Evolutionary conservation across 2,888 invertebrate species (phyloP).

Genomic region (Drosophila meridiana): DNA sequence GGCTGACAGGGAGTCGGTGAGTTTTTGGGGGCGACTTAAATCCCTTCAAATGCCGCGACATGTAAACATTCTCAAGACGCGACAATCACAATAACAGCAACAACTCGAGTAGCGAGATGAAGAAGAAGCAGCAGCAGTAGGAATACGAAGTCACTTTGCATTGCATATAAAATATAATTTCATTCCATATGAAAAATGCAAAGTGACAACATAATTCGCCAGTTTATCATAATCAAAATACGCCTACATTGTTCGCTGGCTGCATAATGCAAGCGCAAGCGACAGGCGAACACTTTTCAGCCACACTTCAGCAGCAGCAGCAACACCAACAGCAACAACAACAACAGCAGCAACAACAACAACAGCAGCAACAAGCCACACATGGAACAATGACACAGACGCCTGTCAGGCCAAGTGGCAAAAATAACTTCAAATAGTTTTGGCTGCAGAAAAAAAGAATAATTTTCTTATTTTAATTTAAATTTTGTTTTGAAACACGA

Average conservation of each 20-base stretch:
- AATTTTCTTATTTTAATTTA: constrained; percentile 7
- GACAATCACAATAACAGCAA: constrained; percentile 54
- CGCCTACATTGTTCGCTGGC: constrained; percentile 73
- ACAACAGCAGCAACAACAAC: constrained; percentile 41
- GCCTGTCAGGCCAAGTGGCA: constrained; percentile 79
- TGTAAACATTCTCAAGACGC: constrained; percentile 74
- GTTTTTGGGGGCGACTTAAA: constrained; percentile 68
- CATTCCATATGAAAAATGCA: constrained; percentile 82
- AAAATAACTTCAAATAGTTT: constrained; percentile 81
- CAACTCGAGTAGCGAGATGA: constrained; percentile 19
- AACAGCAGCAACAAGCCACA: constrained; percentile 43
- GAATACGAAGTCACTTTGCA: constrained; percentile 38
- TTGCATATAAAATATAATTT: constrained; percentile 81
- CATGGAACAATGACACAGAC: constrained; percentile 79
- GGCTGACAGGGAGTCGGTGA: constrained; percentile 54
- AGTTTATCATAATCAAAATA: constrained; percentile 83
- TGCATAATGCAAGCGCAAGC: constrained; percentile 78
- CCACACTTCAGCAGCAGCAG: constrained; percentile 61
- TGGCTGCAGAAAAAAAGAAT: constrained; percentile 9
- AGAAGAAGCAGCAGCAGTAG: constrained; percentile 11
- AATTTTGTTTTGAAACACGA: constrained; percentile 52
- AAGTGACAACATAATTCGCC: constrained; percentile 84
- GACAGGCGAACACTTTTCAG: constrained; percentile 76
- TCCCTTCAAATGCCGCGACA: constrained; percentile 77
- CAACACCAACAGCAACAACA: constrained; percentile 38